These are phyloP conservation scores for Macrocentrus cingulum DNA, from an alignment of 1,140 invertebrate species.

Conservation along the genomic window DNA sequence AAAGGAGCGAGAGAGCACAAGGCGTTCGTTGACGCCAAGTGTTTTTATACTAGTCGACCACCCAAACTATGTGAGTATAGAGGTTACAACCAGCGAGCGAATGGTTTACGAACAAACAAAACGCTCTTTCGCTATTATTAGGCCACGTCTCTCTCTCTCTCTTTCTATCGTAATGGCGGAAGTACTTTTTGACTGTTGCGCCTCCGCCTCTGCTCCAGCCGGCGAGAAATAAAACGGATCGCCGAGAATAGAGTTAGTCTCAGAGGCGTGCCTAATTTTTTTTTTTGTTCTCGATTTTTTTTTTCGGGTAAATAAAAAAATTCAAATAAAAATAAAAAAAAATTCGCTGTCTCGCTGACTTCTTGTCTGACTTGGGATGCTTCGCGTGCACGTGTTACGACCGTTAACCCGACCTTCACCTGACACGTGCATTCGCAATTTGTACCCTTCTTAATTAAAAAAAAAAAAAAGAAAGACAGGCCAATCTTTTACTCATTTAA, in stretches of 20 bases:
- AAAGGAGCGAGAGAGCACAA: not conserved
- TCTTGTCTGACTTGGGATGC: no score
- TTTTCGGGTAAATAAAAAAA: no score
- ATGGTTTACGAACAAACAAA: constrained; percentile 26
- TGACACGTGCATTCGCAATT: no score
- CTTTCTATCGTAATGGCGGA: constrained; percentile 26
- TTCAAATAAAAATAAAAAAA: no score
- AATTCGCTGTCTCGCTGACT: no score
- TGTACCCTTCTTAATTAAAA: not conserved
- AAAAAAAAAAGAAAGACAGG: no score
- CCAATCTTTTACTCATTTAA: no score
- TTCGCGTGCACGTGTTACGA: no score
- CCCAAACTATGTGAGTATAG: not conserved
- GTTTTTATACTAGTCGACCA: constrained; percentile 9
- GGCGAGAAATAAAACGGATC: constrained; percentile 17
- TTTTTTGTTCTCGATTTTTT: constrained; percentile 8
- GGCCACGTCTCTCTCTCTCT: not conserved
- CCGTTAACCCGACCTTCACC: no score
- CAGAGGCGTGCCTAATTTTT: not conserved
- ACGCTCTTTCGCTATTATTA: constrained; percentile 16
- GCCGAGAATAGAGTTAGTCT: constrained; percentile 18
- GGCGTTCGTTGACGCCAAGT: not conserved
- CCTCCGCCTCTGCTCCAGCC: constrained; percentile 2
- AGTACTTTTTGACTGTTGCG: constrained; percentile 26
- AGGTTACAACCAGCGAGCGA: constrained; percentile 7